Base-by-base conservation (phyloP, 2,888 invertebrate genomes). In the Cetonia aurata region DNA sequence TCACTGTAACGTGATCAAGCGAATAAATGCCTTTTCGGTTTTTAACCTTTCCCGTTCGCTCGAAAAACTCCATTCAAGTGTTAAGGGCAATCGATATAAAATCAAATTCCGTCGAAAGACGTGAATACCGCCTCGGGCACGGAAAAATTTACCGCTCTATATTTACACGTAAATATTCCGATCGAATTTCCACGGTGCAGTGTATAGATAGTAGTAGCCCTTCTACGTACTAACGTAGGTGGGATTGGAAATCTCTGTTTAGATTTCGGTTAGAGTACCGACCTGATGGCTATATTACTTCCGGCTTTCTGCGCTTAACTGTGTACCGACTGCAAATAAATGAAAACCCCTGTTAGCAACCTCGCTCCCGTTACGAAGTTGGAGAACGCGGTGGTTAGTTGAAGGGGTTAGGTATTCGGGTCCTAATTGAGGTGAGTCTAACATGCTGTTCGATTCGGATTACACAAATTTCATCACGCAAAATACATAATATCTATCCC, bases 91-190 rank as follows among this genome's bases (percentile, higher is more conserved):
- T 65, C 69, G 71, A 74, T 69, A 72, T 71, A 73, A 76, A 74
- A 73, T 76, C 71, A 72, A 75, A 73, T 73, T 75, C 73, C 72
- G 73, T 67, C 37, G 72, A 73, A 75, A 70, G 72, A 73, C 73
- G 72, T 70, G 73, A 66, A 76, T 71, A 71, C 69, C 65, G 73
- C 74, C 71, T 53, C 57, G 52, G 19, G 70, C 70, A 72, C 70
- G 72, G 73, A 72, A 74, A 76, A 78, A 77, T 76, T 77, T 77
- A 76, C 78, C 74, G 74, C 53, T 65, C 75, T 70, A 73, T 79
- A 77, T 79, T 79, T 80, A 75, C 79, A 76, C 78, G 78, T 79
- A 79, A 80, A 79, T 79, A 79, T 79, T 78, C 76, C 78, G 79
- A 80, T 80, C 74, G 79, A 80, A 79, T 79, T 79, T 78, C 75